Evolutionary conservation across 1,140 invertebrate species (phyloP).

Genomic region (Drosophila eugracilis): DNA sequence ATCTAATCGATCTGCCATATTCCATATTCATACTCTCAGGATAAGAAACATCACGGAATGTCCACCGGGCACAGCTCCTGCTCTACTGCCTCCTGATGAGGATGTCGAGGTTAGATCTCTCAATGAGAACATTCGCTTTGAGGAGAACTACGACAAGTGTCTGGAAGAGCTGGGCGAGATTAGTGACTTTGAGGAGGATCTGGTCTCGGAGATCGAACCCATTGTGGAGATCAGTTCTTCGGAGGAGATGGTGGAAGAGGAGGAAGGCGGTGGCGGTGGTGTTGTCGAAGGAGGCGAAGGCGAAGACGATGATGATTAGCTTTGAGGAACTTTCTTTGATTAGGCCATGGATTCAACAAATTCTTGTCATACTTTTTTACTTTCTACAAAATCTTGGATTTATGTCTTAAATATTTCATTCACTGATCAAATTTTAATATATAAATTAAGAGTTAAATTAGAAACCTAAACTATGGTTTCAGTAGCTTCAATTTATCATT

Average conservation of each 20-base stretch:
- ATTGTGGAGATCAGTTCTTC: slow-evolving; percentile 71
- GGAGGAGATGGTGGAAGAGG: slow-evolving; percentile 75
- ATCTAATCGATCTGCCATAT: slow-evolving; percentile 72
- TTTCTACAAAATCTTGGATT: too few species aligned
- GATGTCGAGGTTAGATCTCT: slow-evolving; percentile 66
- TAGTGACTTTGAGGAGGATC: slow-evolving; percentile 74
- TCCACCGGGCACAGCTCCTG: slow-evolving; percentile 61
- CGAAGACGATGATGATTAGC: slow-evolving; percentile 50
- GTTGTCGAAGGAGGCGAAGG: slow-evolving; percentile 51
- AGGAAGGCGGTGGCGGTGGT: slow-evolving; percentile 61
- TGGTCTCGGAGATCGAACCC: slow-evolving; percentile 72
- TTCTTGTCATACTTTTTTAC: not conserved
- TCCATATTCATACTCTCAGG: slow-evolving; percentile 64
- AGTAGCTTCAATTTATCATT: slow-evolving; percentile 11
- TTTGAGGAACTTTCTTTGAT: not conserved
- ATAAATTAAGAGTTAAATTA: slow-evolving; percentile 26
- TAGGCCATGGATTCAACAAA: too few species aligned
- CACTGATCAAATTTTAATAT: not conserved
- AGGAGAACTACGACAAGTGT: slow-evolving; percentile 75
- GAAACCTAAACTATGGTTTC: too few species aligned
- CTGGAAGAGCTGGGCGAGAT: slow-evolving; percentile 70
- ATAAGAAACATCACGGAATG: slow-evolving; percentile 69
- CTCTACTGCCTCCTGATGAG: slow-evolving; percentile 53
- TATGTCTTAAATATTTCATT: not conserved
- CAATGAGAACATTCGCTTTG: slow-evolving; percentile 76